Evolutionary conservation across 23 tunicate genomes (phyloP), one percentile per base, ranked within the genome.

Genomic region (Halocynthia roretzi): DNA sequence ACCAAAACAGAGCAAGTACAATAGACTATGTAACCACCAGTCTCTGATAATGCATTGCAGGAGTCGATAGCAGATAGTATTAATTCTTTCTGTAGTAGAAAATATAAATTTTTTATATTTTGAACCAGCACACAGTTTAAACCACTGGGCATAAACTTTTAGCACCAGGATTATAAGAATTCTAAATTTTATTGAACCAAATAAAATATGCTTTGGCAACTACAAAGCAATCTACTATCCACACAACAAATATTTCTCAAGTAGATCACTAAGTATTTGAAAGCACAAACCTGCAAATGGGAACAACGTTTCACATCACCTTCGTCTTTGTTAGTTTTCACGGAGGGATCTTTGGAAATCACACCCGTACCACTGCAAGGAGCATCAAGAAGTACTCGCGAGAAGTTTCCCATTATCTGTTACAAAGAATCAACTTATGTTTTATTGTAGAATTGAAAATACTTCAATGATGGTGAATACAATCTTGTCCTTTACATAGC

Each of bases 361-460:
- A 96, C 99, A 5, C 99, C 99, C 5, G 99, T 96, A 11, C 99
- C 99, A 65, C 88, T 86, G 85, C 99, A 96, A 7, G 99, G 99
- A 50, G 99, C 99, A 71, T 96, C 99, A 15, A 96, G 79, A 52
- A 92, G 52, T 53, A 92, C 98, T 14, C 98, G 79, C 12, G 85
- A 78, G 62, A 92, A 92, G 65, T 83, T 92, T 21, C 85, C 83
- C 85, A 77, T 88, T 55, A 92, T 83, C 97, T 91, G 79, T 20
- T 9, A 10, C 14, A 68, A 77, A 31, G 17, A 21, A 68, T 20
- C 18, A 68, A 68, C 2, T n/a, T 20, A 18, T 17, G 20, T n/a
- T 68, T n/a, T n/a, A 31, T 31, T 31, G 4, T 31, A 31, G 4
- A 31, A 31, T 31, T 0, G 44, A 31, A 31, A 1, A 31, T 0